phyloP scores from a whole-genome alignment of 2,797 vertebrate species.

The Anas bernieri region DNA sequence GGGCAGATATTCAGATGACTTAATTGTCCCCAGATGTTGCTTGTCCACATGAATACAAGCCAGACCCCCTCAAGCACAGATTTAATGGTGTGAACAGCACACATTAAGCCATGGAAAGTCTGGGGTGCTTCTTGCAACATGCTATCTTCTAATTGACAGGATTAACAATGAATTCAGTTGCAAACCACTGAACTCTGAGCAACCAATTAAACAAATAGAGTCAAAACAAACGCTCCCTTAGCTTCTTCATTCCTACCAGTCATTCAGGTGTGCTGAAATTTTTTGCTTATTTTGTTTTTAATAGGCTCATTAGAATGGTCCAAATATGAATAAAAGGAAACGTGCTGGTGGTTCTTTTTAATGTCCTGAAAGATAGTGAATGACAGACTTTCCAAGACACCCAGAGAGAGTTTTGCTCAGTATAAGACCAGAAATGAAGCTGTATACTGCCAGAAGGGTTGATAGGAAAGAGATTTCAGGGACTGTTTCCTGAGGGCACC shows the following conservation, averaged over 20 bases:
- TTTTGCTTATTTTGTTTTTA: neutral
- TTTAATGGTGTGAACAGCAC: neutral
- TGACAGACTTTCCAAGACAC: neutral
- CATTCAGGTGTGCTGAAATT: neutral
- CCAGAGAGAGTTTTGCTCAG: neutral
- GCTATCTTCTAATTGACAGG: neutral
- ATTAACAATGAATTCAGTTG: neutral
- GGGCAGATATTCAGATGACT: neutral
- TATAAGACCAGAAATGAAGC: neutral
- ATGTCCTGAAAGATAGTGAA: neutral
- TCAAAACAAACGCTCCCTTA: neutral
- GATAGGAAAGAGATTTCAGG: neutral
- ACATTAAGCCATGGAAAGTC: neutral
- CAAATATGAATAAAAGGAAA: neutral
- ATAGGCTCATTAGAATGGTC: neutral
- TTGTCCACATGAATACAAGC: neutral
- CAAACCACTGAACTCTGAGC: neutral
- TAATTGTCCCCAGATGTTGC: conserved; percentile 18
- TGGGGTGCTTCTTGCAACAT: neutral
- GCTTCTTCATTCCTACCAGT: neutral
- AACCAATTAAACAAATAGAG: neutral
- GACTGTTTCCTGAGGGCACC: neutral
- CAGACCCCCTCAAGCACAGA: neutral
- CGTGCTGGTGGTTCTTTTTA: neutral
- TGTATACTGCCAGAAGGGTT: neutral